Base-by-base conservation (phyloP, 1,140 invertebrate genomes). In the Macrotrachela quadricornifera region DNA sequence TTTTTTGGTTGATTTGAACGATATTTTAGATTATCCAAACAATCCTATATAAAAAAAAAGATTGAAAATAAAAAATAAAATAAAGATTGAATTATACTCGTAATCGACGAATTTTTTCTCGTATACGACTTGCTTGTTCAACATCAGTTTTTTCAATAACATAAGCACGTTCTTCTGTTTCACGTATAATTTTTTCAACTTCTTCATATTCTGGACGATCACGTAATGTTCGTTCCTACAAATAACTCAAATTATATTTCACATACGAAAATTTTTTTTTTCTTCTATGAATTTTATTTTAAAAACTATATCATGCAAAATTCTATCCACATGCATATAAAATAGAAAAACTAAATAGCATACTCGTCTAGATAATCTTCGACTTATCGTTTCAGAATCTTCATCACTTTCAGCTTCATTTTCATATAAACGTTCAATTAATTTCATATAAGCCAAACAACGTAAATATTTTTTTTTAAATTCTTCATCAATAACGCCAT, bases 391-490 rank as follows among this genome's bases (percentile, higher is more conserved):
- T 46, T 52, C 14, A 14, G 18, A 10, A 37, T 52, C 18, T 9
- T 46, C 21, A 53, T 44, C 41, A 10, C 46, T 36, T 1, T 14
- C n/a, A 18, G 16, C 40, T 17, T 53, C 45, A 10, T 40, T 36
- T 18, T 36, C 40, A 11, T 44, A 44, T 43, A 43, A 46, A 14
- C 46, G 44, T 44, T 53, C 51, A 12, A 53, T 42, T 12, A 53
- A 46, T 48, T 44, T 53, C 37, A 53, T 46, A 43, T 53, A 53
- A 30, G 51, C 51, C 37, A 53, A 44, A 12, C 44, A 44, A 38
- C 51, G 18, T 44, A 53, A 46, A 21, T 53, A 53, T 21, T 53
- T 53, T 18, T 53, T 44, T 21, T 42, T 53, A 18, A 53, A 16
- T 10, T 53, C 51, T 6, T 44, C 37, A 37, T 53, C 51, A 17